phyloP scores from a whole-genome alignment of 2,888 invertebrate species.

The Agrochola litura region DNA sequence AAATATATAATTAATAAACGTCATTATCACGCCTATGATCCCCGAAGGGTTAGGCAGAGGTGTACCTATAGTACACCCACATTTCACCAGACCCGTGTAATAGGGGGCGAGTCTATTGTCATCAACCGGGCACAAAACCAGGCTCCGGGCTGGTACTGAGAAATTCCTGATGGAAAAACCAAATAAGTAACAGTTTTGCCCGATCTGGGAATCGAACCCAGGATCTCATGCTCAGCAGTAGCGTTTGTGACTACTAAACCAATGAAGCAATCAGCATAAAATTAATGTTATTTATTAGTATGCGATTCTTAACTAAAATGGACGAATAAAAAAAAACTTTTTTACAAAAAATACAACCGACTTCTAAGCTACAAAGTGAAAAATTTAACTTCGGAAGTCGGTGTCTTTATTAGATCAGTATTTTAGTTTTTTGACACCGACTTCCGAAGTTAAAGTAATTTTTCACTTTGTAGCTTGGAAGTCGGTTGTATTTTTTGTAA shows the following conservation, averaged over 20 bases:
- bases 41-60: background rate
- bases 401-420: too few species aligned
- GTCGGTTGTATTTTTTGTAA: too few species aligned
- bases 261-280: background rate
- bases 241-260: too few species aligned
- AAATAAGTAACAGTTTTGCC: background rate
- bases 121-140: background rate
- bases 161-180: background rate
- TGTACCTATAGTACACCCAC: background rate
- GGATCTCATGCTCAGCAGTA: too few species aligned
- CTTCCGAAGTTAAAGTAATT: too few species aligned
- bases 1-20: background rate
- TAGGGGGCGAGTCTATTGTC: background rate
- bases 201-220: background rate
- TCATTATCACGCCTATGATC: background rate
- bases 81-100: background rate
- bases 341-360: too few species aligned
- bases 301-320: background rate
- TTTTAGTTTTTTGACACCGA: too few species aligned
- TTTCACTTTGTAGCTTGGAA: too few species aligned
- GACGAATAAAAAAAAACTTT: too few species aligned
- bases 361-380: too few species aligned
- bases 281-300: background rate
- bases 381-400: too few species aligned
- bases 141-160: background rate